These are phyloP conservation scores for Stenurella melanura DNA, from an alignment of 2,888 invertebrate species.

Conservation along the genomic window DNA sequence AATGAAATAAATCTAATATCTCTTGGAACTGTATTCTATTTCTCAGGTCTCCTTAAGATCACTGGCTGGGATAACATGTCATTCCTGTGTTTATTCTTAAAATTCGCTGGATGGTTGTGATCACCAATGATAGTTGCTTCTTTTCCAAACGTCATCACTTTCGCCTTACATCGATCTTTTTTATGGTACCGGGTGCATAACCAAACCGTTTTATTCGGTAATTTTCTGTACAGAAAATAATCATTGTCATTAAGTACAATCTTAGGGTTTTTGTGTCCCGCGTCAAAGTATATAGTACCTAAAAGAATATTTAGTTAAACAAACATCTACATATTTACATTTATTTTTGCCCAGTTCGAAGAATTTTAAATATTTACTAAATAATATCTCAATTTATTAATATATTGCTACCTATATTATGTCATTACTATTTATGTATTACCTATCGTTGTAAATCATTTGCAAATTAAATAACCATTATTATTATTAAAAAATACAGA, in stretches of 20 bases:
- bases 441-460: too few relatives aligned
- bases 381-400: too few relatives aligned
- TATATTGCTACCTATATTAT: too few relatives aligned
- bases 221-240: conserved; percentile 55
- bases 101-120: conserved; percentile 52
- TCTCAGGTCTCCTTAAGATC: conserved; percentile 26
- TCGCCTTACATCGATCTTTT: conserved; percentile 54
- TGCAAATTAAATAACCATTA: too few relatives aligned
- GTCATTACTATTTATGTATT: too few relatives aligned
- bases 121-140: conserved; percentile 49
- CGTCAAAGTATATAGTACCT: conserved; percentile 57
- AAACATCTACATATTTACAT: too few relatives aligned
- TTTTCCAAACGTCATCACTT: conserved; percentile 51
- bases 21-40: neutral
- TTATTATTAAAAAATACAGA: too few relatives aligned
- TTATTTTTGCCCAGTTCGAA: too few relatives aligned
- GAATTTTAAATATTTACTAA: too few relatives aligned
- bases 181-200: conserved; percentile 55
- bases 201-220: conserved; percentile 56
- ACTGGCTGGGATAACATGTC: conserved; percentile 35
- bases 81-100: conserved; percentile 11
- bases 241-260: conserved; percentile 55
- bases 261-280: conserved; percentile 59
- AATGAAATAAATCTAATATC: neutral
- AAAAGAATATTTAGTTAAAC: conserved; percentile 39